These are phyloP conservation scores for Cebus imitator DNA, from an alignment of 2,113 vertebrate species.

Conservation along the genomic window DNA sequence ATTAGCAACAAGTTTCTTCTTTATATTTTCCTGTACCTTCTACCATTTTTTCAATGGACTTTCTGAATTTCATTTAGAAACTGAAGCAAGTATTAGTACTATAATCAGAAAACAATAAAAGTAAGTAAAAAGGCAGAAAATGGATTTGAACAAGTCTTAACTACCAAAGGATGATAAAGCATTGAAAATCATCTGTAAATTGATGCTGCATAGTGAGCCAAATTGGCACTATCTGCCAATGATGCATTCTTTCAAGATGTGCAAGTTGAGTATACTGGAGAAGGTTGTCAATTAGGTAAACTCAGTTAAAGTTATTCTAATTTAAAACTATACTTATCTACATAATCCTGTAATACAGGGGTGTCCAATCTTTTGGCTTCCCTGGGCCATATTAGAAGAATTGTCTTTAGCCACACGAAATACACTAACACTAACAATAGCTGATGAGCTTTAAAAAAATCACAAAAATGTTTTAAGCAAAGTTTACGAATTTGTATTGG, in stretches of 20 bases:
- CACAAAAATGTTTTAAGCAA: too few species aligned
- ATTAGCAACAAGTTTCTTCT: neutral
- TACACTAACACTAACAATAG: too few species aligned
- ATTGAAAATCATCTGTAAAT: neutral
- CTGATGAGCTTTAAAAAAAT: too few species aligned
- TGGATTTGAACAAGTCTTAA: neutral
- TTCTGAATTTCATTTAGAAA: neutral
- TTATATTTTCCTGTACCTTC: neutral
- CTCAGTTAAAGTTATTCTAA: neutral
- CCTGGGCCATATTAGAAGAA: too few species aligned
- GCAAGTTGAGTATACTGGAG: neutral
- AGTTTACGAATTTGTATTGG: too few species aligned
- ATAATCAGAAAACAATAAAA: neutral
- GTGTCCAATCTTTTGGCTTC: too few species aligned
- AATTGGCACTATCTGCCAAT: neutral
- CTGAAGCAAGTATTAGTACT: neutral
- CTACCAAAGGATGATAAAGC: neutral
- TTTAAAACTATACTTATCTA: neutral
- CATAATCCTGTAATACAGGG: neutral
- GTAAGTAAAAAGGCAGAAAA: neutral
- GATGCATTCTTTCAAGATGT: neutral
- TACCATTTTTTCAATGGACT: neutral
- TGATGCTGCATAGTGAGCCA: neutral
- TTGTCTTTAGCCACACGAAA: too few species aligned
- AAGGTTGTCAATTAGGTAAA: neutral